A percentile compares a stretch with the other conserved stretches of the same genome.
Evolutionary conservation across 1,140 invertebrate genomes (phyloP).

Genomic region (Saccostrea cuccullata): DNA sequence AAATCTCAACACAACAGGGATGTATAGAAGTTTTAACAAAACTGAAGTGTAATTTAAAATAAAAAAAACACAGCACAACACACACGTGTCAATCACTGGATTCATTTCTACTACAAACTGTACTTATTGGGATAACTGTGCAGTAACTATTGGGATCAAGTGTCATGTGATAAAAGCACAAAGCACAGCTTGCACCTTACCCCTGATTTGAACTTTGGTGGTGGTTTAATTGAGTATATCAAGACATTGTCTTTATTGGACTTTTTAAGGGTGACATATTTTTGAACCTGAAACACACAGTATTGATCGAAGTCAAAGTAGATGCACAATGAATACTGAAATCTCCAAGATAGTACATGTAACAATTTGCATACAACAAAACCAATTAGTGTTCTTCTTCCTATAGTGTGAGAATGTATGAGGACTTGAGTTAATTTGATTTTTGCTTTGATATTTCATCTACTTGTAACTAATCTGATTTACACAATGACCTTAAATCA

Average conservation of each 20-base stretch:
- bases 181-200: not conserved
- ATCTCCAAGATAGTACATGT: too few species aligned
- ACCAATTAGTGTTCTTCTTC: too few species aligned
- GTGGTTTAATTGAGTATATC: slow-evolving; percentile 20
- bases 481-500: too few species aligned
- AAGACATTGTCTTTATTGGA: slow-evolving; percentile 27
- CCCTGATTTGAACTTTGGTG: slow-evolving; percentile 16
- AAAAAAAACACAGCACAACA: slow-evolving; percentile 18
- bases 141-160: not conserved
- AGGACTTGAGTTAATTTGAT: too few species aligned
- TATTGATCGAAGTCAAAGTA: not conserved
- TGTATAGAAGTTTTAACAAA: too few species aligned
- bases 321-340: not conserved
- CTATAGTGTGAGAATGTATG: too few species aligned
- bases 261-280: not conserved
- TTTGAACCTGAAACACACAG: slow-evolving; percentile 8
- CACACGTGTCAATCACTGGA: not conserved
- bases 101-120: not conserved
- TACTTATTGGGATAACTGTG: not conserved
- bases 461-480: too few species aligned
- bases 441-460: too few species aligned
- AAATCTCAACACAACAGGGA: too few species aligned
- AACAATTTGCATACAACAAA: too few species aligned
- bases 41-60: not conserved
- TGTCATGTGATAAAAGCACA: slow-evolving; percentile 26